A percentile compares a stretch with the other conserved stretches of the same genome.
Conservation (phyloP, 1,140 invertebrate genomes). For the Metaphire vulgaris region DNA sequence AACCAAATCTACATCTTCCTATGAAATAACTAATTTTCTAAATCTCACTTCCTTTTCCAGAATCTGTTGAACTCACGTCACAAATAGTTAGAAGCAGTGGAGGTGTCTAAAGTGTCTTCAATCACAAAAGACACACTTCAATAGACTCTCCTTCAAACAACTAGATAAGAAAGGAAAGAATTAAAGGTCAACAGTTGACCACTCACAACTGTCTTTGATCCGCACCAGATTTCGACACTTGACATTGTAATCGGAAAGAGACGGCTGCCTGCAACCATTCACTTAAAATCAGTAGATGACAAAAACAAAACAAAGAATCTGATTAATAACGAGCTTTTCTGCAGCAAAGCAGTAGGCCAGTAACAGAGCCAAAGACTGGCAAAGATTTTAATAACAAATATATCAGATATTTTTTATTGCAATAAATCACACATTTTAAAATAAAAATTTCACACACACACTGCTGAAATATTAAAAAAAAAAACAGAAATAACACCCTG, state of each 20-base stretch:
- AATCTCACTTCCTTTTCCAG: background rate
- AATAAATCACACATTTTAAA: background rate
- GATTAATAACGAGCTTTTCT: background rate
- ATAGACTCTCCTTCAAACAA: background rate
- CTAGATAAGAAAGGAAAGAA: background rate
- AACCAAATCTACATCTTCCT: no score
- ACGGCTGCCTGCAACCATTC: constrained; percentile 1
- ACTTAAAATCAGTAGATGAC: no score
- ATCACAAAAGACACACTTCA: background rate
- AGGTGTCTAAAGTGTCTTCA: no score
- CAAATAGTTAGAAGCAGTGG: no score
- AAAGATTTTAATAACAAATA: background rate
- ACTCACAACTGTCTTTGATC: background rate
- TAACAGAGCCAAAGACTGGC: background rate
- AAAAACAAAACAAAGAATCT: background rate
- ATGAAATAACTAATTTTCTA: background rate
- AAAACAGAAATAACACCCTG: no score
- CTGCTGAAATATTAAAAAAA: no score
- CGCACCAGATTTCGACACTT: background rate
- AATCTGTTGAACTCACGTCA: no score
- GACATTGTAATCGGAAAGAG: background rate
- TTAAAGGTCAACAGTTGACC: background rate
- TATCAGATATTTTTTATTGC: background rate
- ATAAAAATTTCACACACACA: background rate
- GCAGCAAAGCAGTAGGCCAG: background rate